A percentile compares a stretch with the other conserved stretches of the same genome.
Evolutionary conservation across 2,888 invertebrate species (phyloP).

Genomic region (Poecilus cupreus): DNA sequence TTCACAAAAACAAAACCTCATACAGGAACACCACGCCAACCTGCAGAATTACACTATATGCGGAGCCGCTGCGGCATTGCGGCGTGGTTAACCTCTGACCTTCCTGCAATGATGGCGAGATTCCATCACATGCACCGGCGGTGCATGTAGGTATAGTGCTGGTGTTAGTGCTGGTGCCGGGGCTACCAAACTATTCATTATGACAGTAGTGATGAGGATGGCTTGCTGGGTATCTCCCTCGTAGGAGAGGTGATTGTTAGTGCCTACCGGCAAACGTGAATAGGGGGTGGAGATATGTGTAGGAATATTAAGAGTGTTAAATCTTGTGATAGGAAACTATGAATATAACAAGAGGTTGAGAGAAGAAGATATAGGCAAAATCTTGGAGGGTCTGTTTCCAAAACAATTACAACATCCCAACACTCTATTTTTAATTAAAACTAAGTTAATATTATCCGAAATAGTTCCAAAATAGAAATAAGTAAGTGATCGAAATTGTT

Average conservation of each 20-base stretch:
- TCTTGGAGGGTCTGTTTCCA: no score
- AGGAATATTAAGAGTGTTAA: not conserved
- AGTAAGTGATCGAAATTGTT: no score
- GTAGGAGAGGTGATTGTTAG: not conserved
- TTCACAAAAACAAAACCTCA: not conserved
- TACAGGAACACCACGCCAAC: not conserved
- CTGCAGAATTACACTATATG: not conserved
- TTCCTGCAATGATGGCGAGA: not conserved
- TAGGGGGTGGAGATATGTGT: not conserved
- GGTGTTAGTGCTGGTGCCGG: not conserved
- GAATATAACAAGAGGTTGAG: no score
- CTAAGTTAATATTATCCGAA: no score
- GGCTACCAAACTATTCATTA: conserved; percentile 49
- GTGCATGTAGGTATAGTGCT: not conserved
- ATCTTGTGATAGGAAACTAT: no score
- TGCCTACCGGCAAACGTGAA: not conserved
- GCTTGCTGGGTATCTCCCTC: not conserved
- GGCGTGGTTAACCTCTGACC: conserved; percentile 34
- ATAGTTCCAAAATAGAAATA: no score
- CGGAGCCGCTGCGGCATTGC: not conserved
- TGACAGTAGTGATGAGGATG: conserved; percentile 20
- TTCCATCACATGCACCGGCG: conserved; percentile 12
- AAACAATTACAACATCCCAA: no score
- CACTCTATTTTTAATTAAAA: no score
- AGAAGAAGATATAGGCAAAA: no score